phyloP scores from a whole-genome alignment of 2,888 invertebrate species.

The Pollenia amentaria region DNA sequence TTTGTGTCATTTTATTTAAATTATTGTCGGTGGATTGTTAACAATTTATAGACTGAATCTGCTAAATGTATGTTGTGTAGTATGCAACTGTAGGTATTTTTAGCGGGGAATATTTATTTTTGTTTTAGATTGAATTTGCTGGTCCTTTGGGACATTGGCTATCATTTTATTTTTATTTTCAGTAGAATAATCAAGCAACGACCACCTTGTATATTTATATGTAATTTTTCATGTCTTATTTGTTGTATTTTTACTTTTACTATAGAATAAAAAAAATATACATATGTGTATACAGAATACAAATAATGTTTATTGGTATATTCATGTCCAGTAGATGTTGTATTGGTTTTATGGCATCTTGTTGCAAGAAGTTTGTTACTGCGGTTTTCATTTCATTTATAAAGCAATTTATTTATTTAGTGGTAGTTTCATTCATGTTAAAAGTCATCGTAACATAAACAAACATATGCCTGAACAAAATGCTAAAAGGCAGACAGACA shows the following conservation, averaged over 20 bases:
- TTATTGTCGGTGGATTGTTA: slow-evolving; percentile 50
- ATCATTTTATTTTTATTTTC: slow-evolving; percentile 50
- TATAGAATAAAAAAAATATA: slow-evolving; percentile 15
- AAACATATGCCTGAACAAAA: slow-evolving; percentile 60
- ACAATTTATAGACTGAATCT: slow-evolving; percentile 61
- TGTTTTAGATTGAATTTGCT: neutral
- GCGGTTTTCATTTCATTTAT: slow-evolving; percentile 65
- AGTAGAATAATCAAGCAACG: slow-evolving; percentile 50
- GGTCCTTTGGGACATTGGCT: slow-evolving; percentile 53
- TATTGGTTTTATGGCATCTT: slow-evolving; percentile 55
- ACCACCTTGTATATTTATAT: slow-evolving; percentile 64
- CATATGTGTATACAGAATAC: slow-evolving; percentile 40
- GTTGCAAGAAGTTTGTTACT: slow-evolving; percentile 54
- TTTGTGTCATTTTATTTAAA: slow-evolving; percentile 66
- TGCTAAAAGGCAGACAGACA: slow-evolving; percentile 2
- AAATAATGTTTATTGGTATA: slow-evolving; percentile 52
- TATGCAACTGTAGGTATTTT: slow-evolving; percentile 63
- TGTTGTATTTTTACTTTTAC: slow-evolving; percentile 32
- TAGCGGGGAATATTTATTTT: slow-evolving; percentile 41
- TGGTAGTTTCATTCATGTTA: slow-evolving; percentile 73
- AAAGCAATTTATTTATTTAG: slow-evolving; percentile 73
- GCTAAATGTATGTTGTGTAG: slow-evolving; percentile 20
- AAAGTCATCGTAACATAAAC: slow-evolving; percentile 67
- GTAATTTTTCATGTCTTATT: slow-evolving; percentile 40
- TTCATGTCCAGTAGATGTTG: slow-evolving; percentile 68